Evolutionary conservation across 64 coral and sea anemone species (phyloP).

Genomic region (Cladopsammia gracilis): DNA sequence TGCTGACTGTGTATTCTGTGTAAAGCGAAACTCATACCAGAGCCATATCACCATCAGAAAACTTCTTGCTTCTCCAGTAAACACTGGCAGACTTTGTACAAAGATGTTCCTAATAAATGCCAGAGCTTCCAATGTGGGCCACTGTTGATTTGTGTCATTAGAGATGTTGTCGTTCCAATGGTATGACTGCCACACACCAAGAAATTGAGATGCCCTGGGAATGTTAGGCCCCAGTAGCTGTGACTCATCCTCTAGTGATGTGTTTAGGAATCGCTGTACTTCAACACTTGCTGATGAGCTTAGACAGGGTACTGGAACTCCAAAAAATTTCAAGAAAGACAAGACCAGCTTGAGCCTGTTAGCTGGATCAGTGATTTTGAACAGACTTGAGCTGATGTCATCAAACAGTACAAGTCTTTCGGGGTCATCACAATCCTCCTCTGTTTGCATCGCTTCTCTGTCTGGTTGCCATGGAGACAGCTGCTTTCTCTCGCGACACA

Average conservation of each 20-base stretch:
- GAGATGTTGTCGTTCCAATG: conserved; percentile 4
- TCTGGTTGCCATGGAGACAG: conserved; percentile 92
- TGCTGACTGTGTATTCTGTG: conserved; percentile 25
- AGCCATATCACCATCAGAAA: conserved; percentile 81
- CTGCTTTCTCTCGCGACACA: conserved; percentile 69
- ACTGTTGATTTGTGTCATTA: neutral
- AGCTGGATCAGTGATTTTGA: conserved; percentile 63
- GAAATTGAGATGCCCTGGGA: neutral
- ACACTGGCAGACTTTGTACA: conserved; percentile 72
- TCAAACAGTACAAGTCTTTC: conserved; percentile 97
- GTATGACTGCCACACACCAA: conserved; percentile 42
- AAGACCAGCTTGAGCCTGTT: conserved; percentile 83
- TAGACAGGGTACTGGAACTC: conserved; percentile 52
- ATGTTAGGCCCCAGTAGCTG: neutral
- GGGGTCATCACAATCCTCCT: conserved; percentile 96
- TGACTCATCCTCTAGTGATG: conserved; percentile 47
- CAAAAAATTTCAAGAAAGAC: conserved; percentile 83
- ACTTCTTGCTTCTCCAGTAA: conserved; percentile 58
- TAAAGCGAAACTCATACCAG: conserved; percentile 74
- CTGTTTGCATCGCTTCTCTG: conserved; percentile 71
- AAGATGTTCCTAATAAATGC: conserved; percentile 69
- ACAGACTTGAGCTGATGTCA: conserved; percentile 88
- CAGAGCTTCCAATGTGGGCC: conserved; percentile 54
- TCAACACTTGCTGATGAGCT: conserved; percentile 23
- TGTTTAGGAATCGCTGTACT: conserved; percentile 28